These are phyloP conservation scores for Neosilurus hyrtlii DNA, from an alignment of 2,797 vertebrate species.

Conservation along the genomic window DNA sequence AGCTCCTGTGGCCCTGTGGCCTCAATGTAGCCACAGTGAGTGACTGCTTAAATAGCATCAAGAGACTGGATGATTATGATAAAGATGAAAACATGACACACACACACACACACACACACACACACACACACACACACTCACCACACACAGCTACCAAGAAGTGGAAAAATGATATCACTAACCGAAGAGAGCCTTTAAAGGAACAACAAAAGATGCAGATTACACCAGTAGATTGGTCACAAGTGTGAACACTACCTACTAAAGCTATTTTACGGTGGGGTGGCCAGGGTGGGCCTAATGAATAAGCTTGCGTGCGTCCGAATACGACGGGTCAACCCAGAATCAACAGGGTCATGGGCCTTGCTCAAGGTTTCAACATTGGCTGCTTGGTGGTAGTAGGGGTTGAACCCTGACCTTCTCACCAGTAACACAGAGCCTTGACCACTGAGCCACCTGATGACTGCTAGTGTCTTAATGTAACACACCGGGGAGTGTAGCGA, in stretches of 20 bases:
- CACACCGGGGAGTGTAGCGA: too few species aligned
- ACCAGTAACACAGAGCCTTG: too few species aligned
- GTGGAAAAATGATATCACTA: not conserved
- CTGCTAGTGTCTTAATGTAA: too few species aligned
- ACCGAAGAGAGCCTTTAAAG: not conserved
- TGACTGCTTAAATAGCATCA: constrained; percentile 26
- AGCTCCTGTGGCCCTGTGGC: constrained; percentile 50
- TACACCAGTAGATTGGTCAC: not conserved
- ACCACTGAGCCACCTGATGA: too few species aligned
- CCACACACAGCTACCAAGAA: not conserved
- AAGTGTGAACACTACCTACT: not conserved
- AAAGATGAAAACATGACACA: not conserved
- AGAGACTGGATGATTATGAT: constrained; percentile 1
- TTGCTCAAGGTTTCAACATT: too few species aligned
- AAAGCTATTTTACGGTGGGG: not conserved
- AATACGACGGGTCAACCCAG: too few species aligned
- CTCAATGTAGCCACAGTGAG: constrained; percentile 51
- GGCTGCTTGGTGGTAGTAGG: too few species aligned
- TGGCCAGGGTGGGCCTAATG: not conserved
- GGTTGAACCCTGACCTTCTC: too few species aligned
- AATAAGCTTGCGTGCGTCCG: too few species aligned
- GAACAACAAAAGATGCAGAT: not conserved
- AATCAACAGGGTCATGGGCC: too few species aligned
- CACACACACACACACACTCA: not conserved
- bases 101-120: not conserved